These are phyloP conservation scores for Mugil cephalus DNA, from an alignment of 2,113 vertebrate genomes.

Conservation along the genomic window DNA sequence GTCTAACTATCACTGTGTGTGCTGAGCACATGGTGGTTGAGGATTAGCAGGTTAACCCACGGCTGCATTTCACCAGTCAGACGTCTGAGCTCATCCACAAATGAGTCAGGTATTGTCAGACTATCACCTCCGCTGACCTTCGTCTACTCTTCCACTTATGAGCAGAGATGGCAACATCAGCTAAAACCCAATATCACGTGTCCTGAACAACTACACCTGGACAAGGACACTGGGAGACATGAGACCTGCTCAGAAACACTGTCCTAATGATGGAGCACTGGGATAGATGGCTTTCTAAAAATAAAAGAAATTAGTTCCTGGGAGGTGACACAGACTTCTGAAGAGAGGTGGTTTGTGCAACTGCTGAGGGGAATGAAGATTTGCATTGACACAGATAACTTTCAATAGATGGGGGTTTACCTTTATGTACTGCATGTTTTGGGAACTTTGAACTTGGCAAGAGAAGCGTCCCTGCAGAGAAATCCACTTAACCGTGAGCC, in stretches of 20 bases:
- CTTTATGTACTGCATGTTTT: too few relatives aligned
- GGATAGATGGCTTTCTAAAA: constrained; percentile 73
- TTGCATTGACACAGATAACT: constrained; percentile 66
- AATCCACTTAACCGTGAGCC: not conserved
- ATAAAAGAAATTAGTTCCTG: constrained; percentile 61
- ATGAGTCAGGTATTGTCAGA: not conserved
- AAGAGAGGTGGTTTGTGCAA: constrained; percentile 49
- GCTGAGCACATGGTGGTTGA: not conserved
- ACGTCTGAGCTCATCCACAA: constrained; percentile 4
- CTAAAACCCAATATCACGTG: constrained; percentile 39
- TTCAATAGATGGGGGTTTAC: constrained; percentile 42
- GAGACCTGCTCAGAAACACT: constrained; percentile 28
- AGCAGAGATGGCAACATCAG: constrained; percentile 47
- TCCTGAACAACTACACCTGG: constrained; percentile 37
- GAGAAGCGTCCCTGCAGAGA: not conserved
- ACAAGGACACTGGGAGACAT: constrained; percentile 58
- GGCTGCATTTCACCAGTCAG: constrained; percentile 19
- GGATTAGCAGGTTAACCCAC: not conserved
- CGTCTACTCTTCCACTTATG: constrained; percentile 27
- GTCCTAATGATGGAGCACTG: constrained; percentile 55
- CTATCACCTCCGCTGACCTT: constrained; percentile 17
- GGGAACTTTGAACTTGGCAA: constrained; percentile 24
- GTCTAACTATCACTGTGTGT: not conserved
- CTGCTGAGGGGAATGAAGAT: constrained; percentile 62
- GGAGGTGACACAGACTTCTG: constrained; percentile 52